Percentiles rank a stretch among this genome's conserved stretches.
phyloP scores from a whole-genome alignment of 1,140 invertebrate species.

The Armadillidium nasatum region DNA sequence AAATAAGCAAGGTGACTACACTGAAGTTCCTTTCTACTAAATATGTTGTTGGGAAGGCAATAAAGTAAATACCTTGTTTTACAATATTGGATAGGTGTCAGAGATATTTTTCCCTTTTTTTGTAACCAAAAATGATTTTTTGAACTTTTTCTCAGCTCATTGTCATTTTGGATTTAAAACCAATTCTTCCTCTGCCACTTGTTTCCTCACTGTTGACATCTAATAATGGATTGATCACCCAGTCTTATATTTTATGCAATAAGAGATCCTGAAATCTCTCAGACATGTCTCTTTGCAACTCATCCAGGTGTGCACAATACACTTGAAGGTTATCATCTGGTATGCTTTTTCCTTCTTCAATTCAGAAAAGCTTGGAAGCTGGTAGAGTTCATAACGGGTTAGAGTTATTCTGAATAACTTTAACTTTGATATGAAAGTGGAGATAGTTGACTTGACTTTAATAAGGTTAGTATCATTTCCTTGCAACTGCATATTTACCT shows the following conservation, averaged over 20 bases:
- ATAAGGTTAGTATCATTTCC: slow-evolving; percentile 19
- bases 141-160: no score
- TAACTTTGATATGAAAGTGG: slow-evolving; percentile 19
- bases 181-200: no score
- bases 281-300: slow-evolving; percentile 33
- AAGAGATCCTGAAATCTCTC: slow-evolving; percentile 40
- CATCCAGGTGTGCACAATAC: slow-evolving; percentile 28
- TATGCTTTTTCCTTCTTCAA: no score
- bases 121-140: no score
- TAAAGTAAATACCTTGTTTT: slow-evolving; percentile 33
- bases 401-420: slow-evolving; percentile 24
- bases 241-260: slow-evolving; percentile 30
- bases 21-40: slow-evolving; percentile 33
- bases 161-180: no score
- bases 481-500: slow-evolving; percentile 10
- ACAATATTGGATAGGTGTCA: slow-evolving; percentile 27
- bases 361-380: no score
- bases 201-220: slow-evolving; percentile 32
- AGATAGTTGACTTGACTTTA: slow-evolving; percentile 20
- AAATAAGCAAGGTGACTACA: slow-evolving; percentile 28
- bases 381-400: slow-evolving; percentile 13
- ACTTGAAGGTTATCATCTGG: no score
- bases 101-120: slow-evolving; percentile 30
- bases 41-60: slow-evolving; percentile 42
- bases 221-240: slow-evolving; percentile 40